Conservation (phyloP, 2,888 invertebrate genomes). For the Ptycholaimellus sp. region DNA sequence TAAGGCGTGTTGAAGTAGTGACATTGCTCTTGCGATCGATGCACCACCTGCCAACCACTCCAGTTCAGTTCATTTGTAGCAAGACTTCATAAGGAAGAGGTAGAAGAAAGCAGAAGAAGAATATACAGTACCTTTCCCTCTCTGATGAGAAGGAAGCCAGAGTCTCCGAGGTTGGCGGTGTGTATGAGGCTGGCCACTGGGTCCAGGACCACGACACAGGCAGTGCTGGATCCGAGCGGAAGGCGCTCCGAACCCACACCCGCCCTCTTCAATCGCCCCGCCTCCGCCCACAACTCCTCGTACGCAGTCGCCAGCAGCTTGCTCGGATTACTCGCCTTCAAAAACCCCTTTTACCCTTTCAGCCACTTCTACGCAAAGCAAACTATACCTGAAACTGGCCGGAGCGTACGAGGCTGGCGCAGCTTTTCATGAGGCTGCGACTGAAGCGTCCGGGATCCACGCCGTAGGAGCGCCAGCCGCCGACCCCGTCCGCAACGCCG, state of each 20-base stretch:
- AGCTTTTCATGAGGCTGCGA: conserved; percentile 69
- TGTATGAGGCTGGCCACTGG: conserved; percentile 65
- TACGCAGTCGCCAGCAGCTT: conserved; percentile 4
- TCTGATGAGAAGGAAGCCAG: conserved; percentile 77
- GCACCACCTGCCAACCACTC: conserved; percentile 39
- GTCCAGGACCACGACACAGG: conserved; percentile 78
- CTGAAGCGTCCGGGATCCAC: conserved; percentile 93
- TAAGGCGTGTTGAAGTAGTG: conserved; percentile 98
- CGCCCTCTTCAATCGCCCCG: too few species aligned
- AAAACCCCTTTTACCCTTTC: too few species aligned
- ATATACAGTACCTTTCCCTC: conserved; percentile 56
- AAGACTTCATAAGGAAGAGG: neutral
- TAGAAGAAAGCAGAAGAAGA: neutral
- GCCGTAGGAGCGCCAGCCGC: conserved; percentile 90
- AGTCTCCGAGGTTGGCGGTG: conserved; percentile 94
- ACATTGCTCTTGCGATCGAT: conserved; percentile 81
- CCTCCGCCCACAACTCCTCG: neutral
- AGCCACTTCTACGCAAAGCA: too few species aligned
- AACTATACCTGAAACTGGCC: too few species aligned
- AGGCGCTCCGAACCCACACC: neutral
- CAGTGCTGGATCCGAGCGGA: conserved; percentile 54
- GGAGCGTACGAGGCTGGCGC: conserved; percentile 65
- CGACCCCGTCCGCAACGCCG: conserved; percentile 94
- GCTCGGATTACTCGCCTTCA: neutral
- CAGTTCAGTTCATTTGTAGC: neutral